Percentiles rank a stretch among this genome's conserved stretches.
These are phyloP conservation scores for Formicarius rufipectus DNA, from an alignment of 2,113 vertebrate species.

Conservation along the genomic window DNA sequence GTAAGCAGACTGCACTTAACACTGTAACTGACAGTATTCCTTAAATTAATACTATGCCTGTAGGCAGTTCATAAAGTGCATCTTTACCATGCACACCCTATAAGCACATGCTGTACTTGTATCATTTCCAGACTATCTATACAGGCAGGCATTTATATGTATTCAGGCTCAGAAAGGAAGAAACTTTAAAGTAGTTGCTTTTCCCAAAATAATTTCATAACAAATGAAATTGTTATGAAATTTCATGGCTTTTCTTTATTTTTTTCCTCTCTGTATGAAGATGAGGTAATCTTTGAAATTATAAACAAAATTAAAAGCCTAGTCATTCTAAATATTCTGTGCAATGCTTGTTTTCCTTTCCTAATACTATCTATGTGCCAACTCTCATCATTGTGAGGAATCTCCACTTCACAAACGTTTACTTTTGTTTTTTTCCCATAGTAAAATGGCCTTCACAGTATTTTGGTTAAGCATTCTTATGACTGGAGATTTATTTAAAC, in stretches of 20 bases:
- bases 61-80: not conserved
- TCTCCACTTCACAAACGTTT: not conserved
- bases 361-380: not conserved
- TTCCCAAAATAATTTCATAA: not conserved
- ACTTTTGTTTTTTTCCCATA: not conserved
- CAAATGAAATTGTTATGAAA: no score
- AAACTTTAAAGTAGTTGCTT: not conserved
- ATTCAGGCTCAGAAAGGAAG: not conserved
- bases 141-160: not conserved
- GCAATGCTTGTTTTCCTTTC: constrained; percentile 8
- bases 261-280: not conserved
- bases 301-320: not conserved
- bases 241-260: not conserved
- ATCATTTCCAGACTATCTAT: not conserved
- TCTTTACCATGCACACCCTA: not conserved
- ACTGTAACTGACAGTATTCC: not conserved
- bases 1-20: constrained; percentile 25
- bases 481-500: not conserved
- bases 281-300: not conserved
- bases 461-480: not conserved
- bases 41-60: not conserved
- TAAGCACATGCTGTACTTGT: not conserved
- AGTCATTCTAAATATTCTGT: not conserved
- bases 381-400: not conserved
- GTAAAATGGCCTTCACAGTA: not conserved